Evolutionary conservation across 2,888 invertebrate species (phyloP).

Genomic region (Tridacna crocea): DNA sequence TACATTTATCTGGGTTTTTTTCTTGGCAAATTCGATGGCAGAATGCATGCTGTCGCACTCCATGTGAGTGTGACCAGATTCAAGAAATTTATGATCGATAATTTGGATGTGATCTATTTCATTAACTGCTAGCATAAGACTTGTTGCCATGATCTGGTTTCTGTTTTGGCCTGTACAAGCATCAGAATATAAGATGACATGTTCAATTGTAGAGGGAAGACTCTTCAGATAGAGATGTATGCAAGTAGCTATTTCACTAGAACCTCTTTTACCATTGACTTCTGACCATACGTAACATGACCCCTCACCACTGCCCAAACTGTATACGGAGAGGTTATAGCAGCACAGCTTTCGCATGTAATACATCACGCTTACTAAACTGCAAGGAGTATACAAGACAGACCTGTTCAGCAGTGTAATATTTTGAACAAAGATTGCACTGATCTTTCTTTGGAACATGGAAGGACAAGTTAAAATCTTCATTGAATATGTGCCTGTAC

Average conservation of each 20-base stretch:
- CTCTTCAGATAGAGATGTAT: background rate
- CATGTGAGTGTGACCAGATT: slow-evolving; percentile 56
- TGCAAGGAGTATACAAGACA: background rate
- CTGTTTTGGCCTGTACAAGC: background rate
- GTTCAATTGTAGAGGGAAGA: background rate
- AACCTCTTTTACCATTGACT: background rate
- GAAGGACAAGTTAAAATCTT: slow-evolving; percentile 49
- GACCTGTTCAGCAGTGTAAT: slow-evolving; percentile 27
- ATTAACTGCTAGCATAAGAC: background rate
- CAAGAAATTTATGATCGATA: slow-evolving; percentile 26
- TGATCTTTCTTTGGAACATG: slow-evolving; percentile 58
- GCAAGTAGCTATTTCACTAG: slow-evolving; percentile 9
- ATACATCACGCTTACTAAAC: background rate
- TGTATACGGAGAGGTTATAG: background rate
- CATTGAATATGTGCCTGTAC: slow-evolving; percentile 40
- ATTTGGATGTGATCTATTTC: background rate
- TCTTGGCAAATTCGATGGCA: slow-evolving; percentile 5
- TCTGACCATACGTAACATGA: background rate
- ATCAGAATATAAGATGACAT: background rate
- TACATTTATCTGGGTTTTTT: slow-evolving; percentile 1
- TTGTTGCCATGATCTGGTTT: background rate
- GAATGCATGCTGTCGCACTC: slow-evolving; percentile 34
- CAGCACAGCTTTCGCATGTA: background rate
- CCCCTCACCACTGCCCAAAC: background rate
- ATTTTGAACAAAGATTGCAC: slow-evolving; percentile 44